Evolutionary conservation across 2,113 vertebrate species (phyloP).

Genomic region (Eidolon helvum): DNA sequence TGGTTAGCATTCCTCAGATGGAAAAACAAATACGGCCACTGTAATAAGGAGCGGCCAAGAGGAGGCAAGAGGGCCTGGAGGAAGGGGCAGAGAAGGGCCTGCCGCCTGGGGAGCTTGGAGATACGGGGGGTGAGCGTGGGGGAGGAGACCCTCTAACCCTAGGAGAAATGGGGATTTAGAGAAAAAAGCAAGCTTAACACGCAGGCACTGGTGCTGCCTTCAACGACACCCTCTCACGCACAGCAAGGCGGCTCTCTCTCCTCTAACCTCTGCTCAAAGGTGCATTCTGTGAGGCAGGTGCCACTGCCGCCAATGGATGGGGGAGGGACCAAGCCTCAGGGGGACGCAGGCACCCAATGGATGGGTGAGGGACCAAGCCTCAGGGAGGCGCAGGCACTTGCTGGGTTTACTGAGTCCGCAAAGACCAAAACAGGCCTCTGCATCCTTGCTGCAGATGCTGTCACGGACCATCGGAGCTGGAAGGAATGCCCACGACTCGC

Average conservation of each 20-base stretch:
- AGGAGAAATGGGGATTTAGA: not conserved
- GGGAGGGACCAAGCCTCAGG: not conserved
- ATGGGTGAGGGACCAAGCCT: not conserved
- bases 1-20: conserved; percentile 72
- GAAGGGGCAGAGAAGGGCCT: not conserved
- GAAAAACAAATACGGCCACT: conserved; percentile 76
- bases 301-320: fast-evolving
- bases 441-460: fast-evolving
- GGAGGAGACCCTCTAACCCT: not conserved
- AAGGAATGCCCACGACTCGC: no score
- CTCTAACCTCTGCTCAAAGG: fast-evolving
- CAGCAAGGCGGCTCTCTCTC: fast-evolving
- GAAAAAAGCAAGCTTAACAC: fast-evolving
- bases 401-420: fast-evolving
- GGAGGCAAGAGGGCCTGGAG: not conserved
- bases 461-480: fast-evolving
- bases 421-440: not conserved
- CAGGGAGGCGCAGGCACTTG: not conserved
- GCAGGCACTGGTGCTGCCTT: not conserved
- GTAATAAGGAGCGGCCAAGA: conserved; percentile 52
- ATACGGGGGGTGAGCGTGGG: not conserved
- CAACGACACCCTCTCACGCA: fast-evolving
- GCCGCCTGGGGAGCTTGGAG: not conserved
- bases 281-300: not conserved
- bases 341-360: not conserved